Base-by-base conservation (phyloP, 2,797 vertebrate genomes). In the Perodicticus potto region DNA sequence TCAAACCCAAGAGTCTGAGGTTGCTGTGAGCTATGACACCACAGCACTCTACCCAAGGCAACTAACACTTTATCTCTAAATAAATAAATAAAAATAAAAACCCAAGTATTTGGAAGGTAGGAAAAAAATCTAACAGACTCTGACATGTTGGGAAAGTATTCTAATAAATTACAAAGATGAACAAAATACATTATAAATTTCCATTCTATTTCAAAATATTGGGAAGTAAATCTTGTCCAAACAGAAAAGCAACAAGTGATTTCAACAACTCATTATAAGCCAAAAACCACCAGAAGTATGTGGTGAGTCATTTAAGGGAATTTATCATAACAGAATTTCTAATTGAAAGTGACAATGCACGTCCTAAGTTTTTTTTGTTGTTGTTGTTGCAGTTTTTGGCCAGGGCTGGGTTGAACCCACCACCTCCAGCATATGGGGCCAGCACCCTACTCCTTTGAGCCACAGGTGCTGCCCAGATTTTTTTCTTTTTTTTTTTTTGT, bases 151-250 rank as follows among this genome's bases (percentile, higher is more conserved):
- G 43, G 43, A 93, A 89, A 89, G 7, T 49, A 23, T 11, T 3
- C 49, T 86, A 91, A 91, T 73, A 96, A 77, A 82, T 85, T 91
- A 91, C 27, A 90, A 86, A 86, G 14, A 11, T 89, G 59, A 92
- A 92, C 20, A 82, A 94, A 93, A 84, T 10, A 25, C 27, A 77
- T 5, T 57, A 4, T 55, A 86, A 87, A 37, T 32, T 32, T 57
- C 89, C 88, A 22, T 91, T 87, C 63, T 95, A 89, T 37, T 95
- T 81, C 40, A 93, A 91, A 97, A 90, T 53, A 80, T 4, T 70
- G 20, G 43, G 89, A 97, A 89, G 84, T 70, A 92, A 85, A 82
- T 73, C 5, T 43, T 49, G 22, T 49, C 27, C 13, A 86, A 74
- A 92, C 7, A 49, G 59, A 80, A 94, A 96, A 94, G 85, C 29